Percentiles rank a stretch among this genome's conserved stretches.
These are phyloP conservation scores for Gallinago stenura DNA, from an alignment of 2,797 vertebrate genomes.

Conservation along the genomic window DNA sequence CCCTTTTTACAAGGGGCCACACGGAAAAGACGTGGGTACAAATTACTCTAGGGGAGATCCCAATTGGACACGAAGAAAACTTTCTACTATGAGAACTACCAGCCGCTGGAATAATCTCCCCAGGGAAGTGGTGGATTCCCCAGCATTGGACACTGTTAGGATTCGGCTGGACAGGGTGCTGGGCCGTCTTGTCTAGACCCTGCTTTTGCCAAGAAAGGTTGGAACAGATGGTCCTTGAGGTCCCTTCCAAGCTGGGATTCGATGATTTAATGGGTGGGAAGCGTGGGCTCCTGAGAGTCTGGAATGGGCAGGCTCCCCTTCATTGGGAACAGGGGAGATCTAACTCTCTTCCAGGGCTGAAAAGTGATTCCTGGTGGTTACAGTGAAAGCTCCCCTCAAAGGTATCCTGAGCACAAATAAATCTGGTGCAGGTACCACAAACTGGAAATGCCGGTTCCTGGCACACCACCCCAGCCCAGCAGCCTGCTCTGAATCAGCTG, in stretches of 20 bases:
- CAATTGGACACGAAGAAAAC: not conserved
- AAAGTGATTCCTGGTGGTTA: not conserved
- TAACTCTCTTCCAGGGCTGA: not conserved
- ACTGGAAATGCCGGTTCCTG: slow-evolving; percentile 73
- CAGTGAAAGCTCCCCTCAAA: not conserved
- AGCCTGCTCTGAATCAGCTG: slow-evolving; percentile 39
- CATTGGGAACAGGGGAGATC: rapidly evolving
- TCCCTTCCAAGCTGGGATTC: not conserved
- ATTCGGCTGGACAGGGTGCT: not conserved
- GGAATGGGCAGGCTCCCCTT: not conserved
- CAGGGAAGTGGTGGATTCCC: not conserved
- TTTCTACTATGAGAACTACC: not conserved
- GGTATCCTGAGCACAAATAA: not conserved
- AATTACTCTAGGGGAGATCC: not conserved
- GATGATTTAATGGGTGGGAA: not conserved
- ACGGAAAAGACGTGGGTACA: not conserved
- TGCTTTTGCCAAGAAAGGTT: not conserved
- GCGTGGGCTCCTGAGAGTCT: rapidly evolving
- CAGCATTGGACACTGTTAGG: not conserved
- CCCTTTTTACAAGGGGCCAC: not conserved
- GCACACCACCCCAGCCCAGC: not conserved
- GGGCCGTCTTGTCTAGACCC: not conserved
- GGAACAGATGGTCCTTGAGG: not conserved
- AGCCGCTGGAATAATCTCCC: not conserved
- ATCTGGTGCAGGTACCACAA: not conserved